Conservation (phyloP, 2,113 vertebrate genomes). For the Bubalus kerabau region DNA sequence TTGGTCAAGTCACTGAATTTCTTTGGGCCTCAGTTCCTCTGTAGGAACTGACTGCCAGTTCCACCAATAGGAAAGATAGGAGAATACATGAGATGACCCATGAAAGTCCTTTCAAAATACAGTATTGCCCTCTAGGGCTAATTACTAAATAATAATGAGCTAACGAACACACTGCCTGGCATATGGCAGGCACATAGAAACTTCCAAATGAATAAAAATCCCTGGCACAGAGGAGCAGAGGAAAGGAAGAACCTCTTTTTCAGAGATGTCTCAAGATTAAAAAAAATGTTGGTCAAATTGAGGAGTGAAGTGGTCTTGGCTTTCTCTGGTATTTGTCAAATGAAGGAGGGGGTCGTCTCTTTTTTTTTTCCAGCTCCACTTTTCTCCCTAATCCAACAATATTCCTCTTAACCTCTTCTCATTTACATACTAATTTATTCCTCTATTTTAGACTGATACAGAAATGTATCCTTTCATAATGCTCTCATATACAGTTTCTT, state of each 20-base stretch:
- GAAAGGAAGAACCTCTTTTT: neutral
- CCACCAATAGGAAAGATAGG: neutral
- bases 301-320: neutral
- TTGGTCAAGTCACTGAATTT: neutral
- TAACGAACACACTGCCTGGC: neutral
- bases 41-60: neutral
- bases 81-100: neutral
- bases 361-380: neutral
- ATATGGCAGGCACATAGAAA: neutral
- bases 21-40: neutral
- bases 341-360: neutral
- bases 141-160: neutral
- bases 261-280: neutral
- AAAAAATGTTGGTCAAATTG: neutral
- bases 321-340: neutral
- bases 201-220: neutral
- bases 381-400: neutral
- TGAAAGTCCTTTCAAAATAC: neutral
- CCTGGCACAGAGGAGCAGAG: neutral
- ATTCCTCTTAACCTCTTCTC: neutral
- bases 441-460: neutral
- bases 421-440: neutral
- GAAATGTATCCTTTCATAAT: conserved; percentile 16
- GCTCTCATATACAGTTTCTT: neutral
- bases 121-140: neutral